Percentiles rank a stretch among this genome's conserved stretches.
Evolutionary conservation across 1,140 invertebrate species (phyloP).

Genomic region (Phymorhynchus buccinoides): DNA sequence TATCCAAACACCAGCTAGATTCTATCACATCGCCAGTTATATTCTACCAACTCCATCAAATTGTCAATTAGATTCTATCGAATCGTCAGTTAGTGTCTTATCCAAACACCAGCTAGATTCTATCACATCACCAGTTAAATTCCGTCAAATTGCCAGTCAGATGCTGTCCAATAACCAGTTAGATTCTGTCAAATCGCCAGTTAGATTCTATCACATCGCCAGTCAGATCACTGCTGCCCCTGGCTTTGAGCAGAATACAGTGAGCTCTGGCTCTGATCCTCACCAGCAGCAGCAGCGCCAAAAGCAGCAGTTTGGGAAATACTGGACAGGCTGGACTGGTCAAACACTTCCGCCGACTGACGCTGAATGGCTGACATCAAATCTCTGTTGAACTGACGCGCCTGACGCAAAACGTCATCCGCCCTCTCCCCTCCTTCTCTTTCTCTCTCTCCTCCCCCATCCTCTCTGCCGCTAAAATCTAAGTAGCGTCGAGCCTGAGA

Average conservation of each 20-base stretch:
- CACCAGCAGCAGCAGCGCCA: too few species aligned
- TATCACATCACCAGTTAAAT: too few species aligned
- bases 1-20: too few species aligned
- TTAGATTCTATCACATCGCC: too few species aligned
- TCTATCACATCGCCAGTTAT: too few species aligned
- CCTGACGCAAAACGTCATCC: constrained; percentile 22
- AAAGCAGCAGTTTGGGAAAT: not conserved
- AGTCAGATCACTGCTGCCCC: not conserved
- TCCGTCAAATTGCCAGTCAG: too few species aligned
- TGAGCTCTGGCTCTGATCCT: not conserved
- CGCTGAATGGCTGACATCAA: constrained; percentile 27
- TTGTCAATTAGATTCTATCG: too few species aligned
- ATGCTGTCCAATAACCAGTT: too few species aligned
- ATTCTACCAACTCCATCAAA: too few species aligned
- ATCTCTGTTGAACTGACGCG: constrained; percentile 33
- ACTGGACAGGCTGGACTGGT: constrained; percentile 27
- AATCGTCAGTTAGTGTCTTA: too few species aligned
- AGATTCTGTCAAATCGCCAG: too few species aligned
- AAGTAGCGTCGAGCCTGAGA: not conserved
- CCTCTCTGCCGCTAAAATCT: not conserved
- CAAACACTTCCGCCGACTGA: constrained; percentile 32
- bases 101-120: too few species aligned
- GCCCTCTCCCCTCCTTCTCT: not conserved
- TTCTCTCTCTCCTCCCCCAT: not conserved
- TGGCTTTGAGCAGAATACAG: not conserved